phyloP scores from a whole-genome alignment of 2,888 invertebrate genomes.

The Ernsta delagoae region DNA sequence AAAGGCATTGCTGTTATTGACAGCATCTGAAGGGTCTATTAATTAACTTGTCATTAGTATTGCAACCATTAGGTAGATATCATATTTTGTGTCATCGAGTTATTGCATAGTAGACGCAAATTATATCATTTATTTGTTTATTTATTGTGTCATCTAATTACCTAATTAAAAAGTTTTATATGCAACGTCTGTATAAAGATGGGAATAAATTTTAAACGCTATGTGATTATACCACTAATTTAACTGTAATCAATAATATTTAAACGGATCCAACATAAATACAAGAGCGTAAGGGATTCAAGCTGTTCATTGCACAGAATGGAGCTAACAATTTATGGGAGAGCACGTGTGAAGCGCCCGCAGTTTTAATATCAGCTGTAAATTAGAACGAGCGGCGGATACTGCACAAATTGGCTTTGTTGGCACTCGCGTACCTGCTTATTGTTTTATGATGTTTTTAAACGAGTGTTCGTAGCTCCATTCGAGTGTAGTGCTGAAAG shows the following conservation, averaged over 20 bases:
- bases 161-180: no score
- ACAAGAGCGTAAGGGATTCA: background rate
- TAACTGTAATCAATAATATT: background rate
- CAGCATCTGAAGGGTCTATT: constrained; percentile 5
- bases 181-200: no score
- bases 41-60: constrained; percentile 15
- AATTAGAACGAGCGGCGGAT: constrained; percentile 58
- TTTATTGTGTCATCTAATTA: background rate
- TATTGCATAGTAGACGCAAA: background rate
- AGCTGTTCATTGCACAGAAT: constrained; percentile 24
- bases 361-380: constrained; percentile 73
- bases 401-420: constrained; percentile 47
- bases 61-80: constrained; percentile 2
- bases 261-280: constrained; percentile 2
- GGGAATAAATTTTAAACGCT: no score
- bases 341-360: constrained; percentile 63
- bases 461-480: constrained; percentile 4
- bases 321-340: constrained; percentile 53
- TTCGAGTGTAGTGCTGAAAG: constrained; percentile 1
- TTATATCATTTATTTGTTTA: background rate
- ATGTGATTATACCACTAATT: background rate
- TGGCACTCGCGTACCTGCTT: constrained; percentile 35
- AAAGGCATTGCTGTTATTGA: constrained; percentile 7
- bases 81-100: background rate
- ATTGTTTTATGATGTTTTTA: constrained; percentile 32